Conservation (phyloP, 2,113 vertebrate species). For the Speoplatyrhinus poulsoni region DNA sequence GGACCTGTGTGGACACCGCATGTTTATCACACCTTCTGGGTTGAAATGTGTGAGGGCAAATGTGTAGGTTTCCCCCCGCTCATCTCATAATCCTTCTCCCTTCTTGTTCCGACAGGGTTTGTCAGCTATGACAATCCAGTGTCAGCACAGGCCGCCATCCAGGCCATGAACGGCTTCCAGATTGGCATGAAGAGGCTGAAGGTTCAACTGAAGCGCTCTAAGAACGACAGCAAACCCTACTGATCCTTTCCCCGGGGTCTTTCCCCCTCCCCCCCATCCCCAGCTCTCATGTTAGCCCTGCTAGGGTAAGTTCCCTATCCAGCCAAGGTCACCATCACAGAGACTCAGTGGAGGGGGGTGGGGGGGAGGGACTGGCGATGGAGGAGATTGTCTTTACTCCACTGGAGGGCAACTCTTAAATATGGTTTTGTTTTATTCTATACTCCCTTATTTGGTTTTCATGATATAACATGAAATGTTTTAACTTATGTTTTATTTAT, state of each 20-base stretch:
- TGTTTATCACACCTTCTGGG: background rate
- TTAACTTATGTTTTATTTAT: constrained; percentile 81
- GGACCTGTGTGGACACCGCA: too few species aligned
- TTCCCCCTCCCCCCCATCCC: constrained; percentile 68
- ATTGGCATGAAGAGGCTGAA: constrained; percentile 99
- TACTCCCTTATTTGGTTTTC: constrained; percentile 42
- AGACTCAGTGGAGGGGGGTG: constrained; percentile 78
- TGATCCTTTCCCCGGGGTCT: constrained; percentile 86
- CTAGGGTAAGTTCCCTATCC: constrained; percentile 96
- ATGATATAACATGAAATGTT: constrained; percentile 78
- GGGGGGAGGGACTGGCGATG: constrained; percentile 62
- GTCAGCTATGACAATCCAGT: constrained; percentile 99
- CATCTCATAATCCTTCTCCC: constrained; percentile 3
- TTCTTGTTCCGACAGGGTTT: constrained; percentile 80
- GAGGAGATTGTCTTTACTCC: background rate
- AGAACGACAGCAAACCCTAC: constrained; percentile 99
- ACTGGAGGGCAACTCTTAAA: constrained; percentile 54
- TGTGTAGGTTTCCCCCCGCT: background rate
- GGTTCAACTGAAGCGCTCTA: constrained; percentile 99
- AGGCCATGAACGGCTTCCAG: constrained; percentile 99
- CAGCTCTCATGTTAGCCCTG: constrained; percentile 97
- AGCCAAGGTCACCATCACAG: constrained; percentile 86
- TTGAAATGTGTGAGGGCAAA: too few species aligned
- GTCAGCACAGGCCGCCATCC: constrained; percentile 97
- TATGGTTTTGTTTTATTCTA: background rate